Evolutionary conservation across 2,113 vertebrate genomes (phyloP), one percentile per base, ranked within the genome.

Genomic region (Brachypteracias leptosomus): DNA sequence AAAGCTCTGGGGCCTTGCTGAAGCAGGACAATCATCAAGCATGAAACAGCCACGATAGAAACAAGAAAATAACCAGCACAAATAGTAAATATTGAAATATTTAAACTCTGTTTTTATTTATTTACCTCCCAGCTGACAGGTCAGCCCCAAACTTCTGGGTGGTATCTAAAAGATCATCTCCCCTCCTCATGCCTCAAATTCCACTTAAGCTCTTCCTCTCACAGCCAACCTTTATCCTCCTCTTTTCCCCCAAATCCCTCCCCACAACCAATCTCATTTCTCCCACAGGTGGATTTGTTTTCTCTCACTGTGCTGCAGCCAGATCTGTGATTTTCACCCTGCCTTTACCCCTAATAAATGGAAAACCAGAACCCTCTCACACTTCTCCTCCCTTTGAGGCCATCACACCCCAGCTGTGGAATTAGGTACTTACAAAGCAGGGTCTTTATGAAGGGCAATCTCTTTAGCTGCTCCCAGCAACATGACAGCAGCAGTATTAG

Each of bases 401-500:
- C n/a, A 26, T 58, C 1, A 38, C 16, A 13, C 17, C 10, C 8
- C 9, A 28, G 49, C 7, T 12, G 16, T 22, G 47, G 73, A 57
- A 16, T 9, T 2, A 4, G 44, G 44, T 81, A 89, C 92, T 79
- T 96, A 99, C 98, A 94, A 52, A 15, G 93, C 14, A 20, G 93
- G 85, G 31, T 96, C 92, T 42, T 96, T 97, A 93, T 99, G 99
- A 46, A 36, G 40, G 4, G 97, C 46, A 33, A 99, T 97, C 47
- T 97, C 93, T 74, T 96, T 97, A 25, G 98, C 97, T 18, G 97
- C 98, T 62, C 98, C 98, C 44, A 99, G 97, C 63, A 98, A 85
- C 98, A 98, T 98, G 61, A 99, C 81, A 38, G 98, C 98, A 21
- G 97, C 97, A 28, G 98, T 96, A 96, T 98, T 98, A 31, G 95